Conservation (phyloP, 2,113 vertebrate genomes). For the Phyllostomus discolor region DNA sequence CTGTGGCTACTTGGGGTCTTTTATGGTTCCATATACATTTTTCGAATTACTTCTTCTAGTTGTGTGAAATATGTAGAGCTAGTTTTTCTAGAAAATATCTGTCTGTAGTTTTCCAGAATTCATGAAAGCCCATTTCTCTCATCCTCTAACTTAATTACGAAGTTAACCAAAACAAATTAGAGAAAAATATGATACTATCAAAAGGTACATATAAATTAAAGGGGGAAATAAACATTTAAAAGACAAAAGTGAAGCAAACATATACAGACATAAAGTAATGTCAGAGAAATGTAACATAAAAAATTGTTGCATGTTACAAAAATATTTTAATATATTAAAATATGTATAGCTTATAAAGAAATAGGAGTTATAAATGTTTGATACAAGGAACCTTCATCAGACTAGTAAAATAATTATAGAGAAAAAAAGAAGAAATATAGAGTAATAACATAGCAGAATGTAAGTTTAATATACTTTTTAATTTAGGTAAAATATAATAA, state of each 20-base stretch:
- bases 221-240: neutral
- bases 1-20: neutral
- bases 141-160: neutral
- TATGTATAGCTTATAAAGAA: neutral
- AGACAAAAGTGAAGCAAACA: neutral
- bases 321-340: neutral
- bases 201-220: neutral
- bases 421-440: neutral
- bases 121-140: neutral
- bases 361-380: neutral
- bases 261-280: neutral
- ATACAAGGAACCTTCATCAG: neutral
- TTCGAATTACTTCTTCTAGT: neutral
- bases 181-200: neutral
- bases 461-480: neutral
- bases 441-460: neutral
- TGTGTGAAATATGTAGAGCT: neutral
- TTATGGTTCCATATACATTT: neutral
- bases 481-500: neutral
- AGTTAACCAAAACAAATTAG: neutral
- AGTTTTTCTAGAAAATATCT: neutral
- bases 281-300: neutral
- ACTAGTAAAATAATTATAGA: neutral
- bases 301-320: neutral
- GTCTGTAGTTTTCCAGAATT: neutral